phyloP scores from a whole-genome alignment of 2,113 vertebrate species.

The Indicator indicator region DNA sequence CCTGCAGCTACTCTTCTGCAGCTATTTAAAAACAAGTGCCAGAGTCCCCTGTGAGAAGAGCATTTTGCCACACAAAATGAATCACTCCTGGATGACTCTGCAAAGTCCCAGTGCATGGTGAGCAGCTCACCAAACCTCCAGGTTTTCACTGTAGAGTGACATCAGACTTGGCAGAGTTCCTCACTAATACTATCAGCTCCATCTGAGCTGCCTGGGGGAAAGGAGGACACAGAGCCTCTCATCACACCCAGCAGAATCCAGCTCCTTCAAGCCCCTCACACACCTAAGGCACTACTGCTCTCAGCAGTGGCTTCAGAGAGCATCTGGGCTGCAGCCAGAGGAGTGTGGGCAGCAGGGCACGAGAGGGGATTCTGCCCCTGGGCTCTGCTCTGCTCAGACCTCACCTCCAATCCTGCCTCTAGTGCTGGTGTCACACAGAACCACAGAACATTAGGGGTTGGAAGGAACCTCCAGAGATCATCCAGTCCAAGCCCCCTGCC shows the following conservation, averaged over 20 bases:
- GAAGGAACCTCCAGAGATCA: too few relatives aligned
- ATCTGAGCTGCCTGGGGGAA: not conserved
- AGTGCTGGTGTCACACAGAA: too few relatives aligned
- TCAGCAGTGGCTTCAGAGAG: not conserved
- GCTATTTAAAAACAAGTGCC: not conserved
- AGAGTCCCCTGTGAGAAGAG: not conserved
- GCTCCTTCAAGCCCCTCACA: not conserved
- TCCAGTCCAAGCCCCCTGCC: too few relatives aligned
- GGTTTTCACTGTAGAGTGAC: constrained; percentile 6
- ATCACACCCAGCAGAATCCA: constrained; percentile 15
- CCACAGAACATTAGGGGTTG: too few relatives aligned
- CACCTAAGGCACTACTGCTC: not conserved
- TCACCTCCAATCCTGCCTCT: too few relatives aligned
- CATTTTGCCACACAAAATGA: not conserved
- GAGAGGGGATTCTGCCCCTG: too few relatives aligned
- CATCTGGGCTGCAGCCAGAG: not conserved
- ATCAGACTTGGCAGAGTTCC: constrained; percentile 46
- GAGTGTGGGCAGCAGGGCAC: too few relatives aligned
- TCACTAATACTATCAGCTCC: constrained; percentile 40
- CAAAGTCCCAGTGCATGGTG: not conserved
- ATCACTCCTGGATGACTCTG: constrained; percentile 21
- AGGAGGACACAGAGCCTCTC: constrained; percentile 7
- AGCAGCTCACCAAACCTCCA: not conserved
- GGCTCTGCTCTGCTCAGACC: too few relatives aligned
- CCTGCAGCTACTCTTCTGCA: not conserved